Evolutionary conservation across 2,888 invertebrate genomes (phyloP), one percentile per base, ranked within the genome.

Genomic region (Archips crataeganus): DNA sequence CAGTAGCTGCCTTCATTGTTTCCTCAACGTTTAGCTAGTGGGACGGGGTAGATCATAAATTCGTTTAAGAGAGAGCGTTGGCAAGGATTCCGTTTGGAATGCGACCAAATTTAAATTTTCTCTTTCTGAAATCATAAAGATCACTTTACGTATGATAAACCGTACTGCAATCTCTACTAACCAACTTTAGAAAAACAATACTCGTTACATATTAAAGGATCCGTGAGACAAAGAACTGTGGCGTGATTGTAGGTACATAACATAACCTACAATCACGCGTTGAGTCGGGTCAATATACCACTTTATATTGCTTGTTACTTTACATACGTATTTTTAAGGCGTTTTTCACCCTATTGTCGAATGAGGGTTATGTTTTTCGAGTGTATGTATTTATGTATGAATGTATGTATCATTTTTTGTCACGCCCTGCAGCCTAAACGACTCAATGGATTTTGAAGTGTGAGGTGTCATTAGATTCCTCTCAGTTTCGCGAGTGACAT

Each of bases 91-190:
- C 78, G 80, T 80, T 91, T 93, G 92, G 91, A 92, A 88, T 85
- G 80, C 80, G 85, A 90, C 91, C 91, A 92, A 92, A 90, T 90
- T 91, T 89, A 88, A 90, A 91, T 89, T 89, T 88, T 84, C 84
- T 86, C 82, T 80, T 88, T 86, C 81, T 79, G 79, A 88, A 88
- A 87, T 88, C 84, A 86, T 90, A 88, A 89, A 89, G 85, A 83
- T 85, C 83, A 81, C 84, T 85, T 89, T 88, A 85, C 80, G 81
- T 81, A 80, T 87, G 86, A 90, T 82, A 85, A 84, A 88, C 81
- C 76, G 73, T 77, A 83, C 84, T 85, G 83, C 83, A 85, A 80
- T 78, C 77, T 81, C 77, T 79, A 81, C 77, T 79, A 78, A 69
- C 69, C 47, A 64, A 59, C 42, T 69, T 69, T 51, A 68, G 68